Evolutionary conservation across 2,888 invertebrate genomes (phyloP).

Genomic region (Teleiodes luculella): DNA sequence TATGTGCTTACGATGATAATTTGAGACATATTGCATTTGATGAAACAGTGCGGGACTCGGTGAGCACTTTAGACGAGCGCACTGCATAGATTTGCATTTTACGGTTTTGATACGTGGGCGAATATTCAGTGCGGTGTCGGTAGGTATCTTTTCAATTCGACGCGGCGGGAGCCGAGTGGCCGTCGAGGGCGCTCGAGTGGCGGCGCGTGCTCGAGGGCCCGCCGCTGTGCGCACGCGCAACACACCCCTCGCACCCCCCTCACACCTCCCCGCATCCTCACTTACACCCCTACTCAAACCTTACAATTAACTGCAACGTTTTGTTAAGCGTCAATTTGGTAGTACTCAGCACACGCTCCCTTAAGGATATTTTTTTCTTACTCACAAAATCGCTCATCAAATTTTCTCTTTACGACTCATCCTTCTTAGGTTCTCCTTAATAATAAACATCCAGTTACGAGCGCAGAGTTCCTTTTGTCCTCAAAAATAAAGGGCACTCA

Average conservation of each 20-base stretch:
- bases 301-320: constrained; percentile 66
- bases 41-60: constrained; percentile 55
- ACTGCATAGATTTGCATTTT: constrained; percentile 78
- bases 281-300: constrained; percentile 41
- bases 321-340: constrained; percentile 61
- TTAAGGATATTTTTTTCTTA: constrained; percentile 21
- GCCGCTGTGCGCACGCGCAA: constrained; percentile 65
- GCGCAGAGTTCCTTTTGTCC: background rate
- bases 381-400: constrained; percentile 17
- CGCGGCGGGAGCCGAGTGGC: constrained; percentile 68
- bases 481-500: background rate
- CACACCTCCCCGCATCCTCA: constrained; percentile 22
- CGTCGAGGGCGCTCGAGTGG: constrained; percentile 64
- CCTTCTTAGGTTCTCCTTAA: constrained; percentile 1
- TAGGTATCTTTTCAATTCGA: constrained; percentile 77
- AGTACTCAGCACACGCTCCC: constrained; percentile 31
- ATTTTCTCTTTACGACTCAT: background rate
- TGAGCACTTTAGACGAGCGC: constrained; percentile 70
- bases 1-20: constrained; percentile 65
- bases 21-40: constrained; percentile 69
- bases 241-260: constrained; percentile 27
- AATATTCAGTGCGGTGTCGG: constrained; percentile 74
- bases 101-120: constrained; percentile 76
- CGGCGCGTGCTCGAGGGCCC: constrained; percentile 73
- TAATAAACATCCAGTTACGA: constrained; percentile 1